phyloP scores from a whole-genome alignment of 1,140 invertebrate genomes.

The Zaprionus vittiger region DNA sequence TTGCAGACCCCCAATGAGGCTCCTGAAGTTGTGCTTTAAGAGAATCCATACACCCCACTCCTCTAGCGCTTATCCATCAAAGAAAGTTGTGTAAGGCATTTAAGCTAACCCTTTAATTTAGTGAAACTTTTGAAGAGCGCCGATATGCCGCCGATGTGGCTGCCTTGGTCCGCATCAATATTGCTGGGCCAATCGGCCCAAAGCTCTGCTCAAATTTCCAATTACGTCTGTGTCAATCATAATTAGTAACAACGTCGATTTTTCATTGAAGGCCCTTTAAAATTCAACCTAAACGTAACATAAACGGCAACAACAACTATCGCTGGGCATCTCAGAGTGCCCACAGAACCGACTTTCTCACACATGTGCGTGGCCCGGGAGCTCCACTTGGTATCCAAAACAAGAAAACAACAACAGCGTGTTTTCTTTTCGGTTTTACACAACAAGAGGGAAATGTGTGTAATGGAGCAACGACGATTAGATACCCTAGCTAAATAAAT shows the following conservation, averaged over 20 bases:
- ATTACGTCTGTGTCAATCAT: conserved; percentile 84
- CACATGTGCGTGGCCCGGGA: conserved; percentile 73
- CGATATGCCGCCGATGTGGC: conserved; percentile 41
- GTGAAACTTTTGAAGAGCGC: conserved; percentile 80
- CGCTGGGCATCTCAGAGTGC: conserved; percentile 14
- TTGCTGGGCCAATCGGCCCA: conserved; percentile 54
- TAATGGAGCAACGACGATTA: not conserved
- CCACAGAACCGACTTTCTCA: conserved; percentile 69
- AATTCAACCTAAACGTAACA: conserved; percentile 59
- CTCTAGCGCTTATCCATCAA: conserved; percentile 76
- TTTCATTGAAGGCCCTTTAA: conserved; percentile 74
- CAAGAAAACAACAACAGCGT: conserved; percentile 29
- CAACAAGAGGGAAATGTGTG: not conserved
- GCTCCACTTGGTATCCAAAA: conserved; percentile 32
- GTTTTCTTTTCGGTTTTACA: conserved; percentile 32
- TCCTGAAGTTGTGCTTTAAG: conserved; percentile 29
- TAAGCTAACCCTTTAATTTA: conserved; percentile 79
- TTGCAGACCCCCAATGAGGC: conserved; percentile 14
- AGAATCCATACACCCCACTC: conserved; percentile 27
- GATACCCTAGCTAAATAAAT: conserved; percentile 17
- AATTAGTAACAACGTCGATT: conserved; percentile 84
- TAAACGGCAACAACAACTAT: conserved; percentile 42
- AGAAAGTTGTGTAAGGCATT: conserved; percentile 71
- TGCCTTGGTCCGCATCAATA: conserved; percentile 24
- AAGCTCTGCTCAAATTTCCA: conserved; percentile 82